Base-by-base conservation (phyloP, 2,888 invertebrate species). In the Prostheceraeus crozeri region DNA sequence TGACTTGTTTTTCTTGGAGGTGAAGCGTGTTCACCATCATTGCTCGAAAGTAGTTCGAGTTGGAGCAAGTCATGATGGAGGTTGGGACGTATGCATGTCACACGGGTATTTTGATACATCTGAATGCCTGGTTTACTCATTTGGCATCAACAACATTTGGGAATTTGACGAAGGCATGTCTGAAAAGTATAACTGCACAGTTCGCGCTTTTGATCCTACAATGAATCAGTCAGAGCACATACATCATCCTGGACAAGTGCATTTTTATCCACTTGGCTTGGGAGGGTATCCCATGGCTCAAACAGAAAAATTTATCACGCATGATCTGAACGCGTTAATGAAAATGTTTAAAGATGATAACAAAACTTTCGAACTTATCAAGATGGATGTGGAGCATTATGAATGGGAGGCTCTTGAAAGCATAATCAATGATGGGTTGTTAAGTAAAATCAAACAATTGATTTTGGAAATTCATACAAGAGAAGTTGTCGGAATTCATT, bases 121-220 rank as follows among this genome's bases (percentile, higher is more conserved):
- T 11, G 10, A 10, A 10, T 33, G 33, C 33, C n/a, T 11, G 10
- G 33, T 33, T n/a, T 33, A 33, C 33, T 33, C 33, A 10, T 33
- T 33, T 33, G 33, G 33, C n/a, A 33, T 33, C 8, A 33, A 33
- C n/a, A 33, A 33, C n/a, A n/a, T 33, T 33, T 33, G 33, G 33
- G 33, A n/a, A 11, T 33, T 33, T 33, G 33, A 33, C 33, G 33
- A 33, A 33, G 33, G n/a, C 33, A 11, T 33, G 33, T 10, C n/a
- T 10, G 10, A n/a, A 11, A 10, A 33, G 10, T 33, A 33, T n/a
- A 33, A 33, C 10, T 33, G 33, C n/a, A n/a, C 8, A n/a, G 33
- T 33, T 10, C 33, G 33, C 33, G 33, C 33, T 33, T 33, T 33
- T 33, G 33, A 33, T 33, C 33, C 33, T n/a, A 11, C 33, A n/a